These are phyloP conservation scores for Borostomias antarcticus DNA, from an alignment of 2,797 vertebrate genomes.

Conservation along the genomic window DNA sequence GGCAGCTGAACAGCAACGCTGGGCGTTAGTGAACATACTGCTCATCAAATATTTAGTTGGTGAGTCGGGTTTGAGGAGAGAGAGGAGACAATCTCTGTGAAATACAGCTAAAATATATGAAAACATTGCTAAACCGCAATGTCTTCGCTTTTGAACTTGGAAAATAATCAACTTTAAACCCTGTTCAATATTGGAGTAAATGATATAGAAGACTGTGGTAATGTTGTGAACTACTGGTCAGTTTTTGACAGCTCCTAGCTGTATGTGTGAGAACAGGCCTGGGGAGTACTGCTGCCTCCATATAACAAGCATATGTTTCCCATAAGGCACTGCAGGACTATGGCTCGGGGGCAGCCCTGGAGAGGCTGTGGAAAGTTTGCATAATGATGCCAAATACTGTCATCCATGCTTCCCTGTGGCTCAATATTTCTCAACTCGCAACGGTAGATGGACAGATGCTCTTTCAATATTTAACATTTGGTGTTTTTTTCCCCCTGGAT, in stretches of 20 bases:
- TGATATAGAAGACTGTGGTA: too few species aligned
- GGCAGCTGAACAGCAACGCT: conserved; percentile 36
- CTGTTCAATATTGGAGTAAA: too few species aligned
- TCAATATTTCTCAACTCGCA: too few species aligned
- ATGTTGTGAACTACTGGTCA: too few species aligned
- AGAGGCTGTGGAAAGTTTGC: background rate
- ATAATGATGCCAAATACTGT: background rate
- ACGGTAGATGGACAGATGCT: too few species aligned
- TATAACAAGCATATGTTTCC: conserved; percentile 15
- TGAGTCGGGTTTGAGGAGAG: conserved; percentile 17
- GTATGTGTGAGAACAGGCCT: background rate
- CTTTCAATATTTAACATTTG: too few species aligned
- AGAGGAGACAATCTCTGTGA: background rate
- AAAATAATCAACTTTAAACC: too few species aligned
- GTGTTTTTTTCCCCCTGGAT: too few species aligned
- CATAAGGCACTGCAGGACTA: background rate
- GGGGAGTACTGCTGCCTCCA: background rate
- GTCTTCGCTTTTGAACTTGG: too few species aligned
- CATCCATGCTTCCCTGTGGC: too few species aligned
- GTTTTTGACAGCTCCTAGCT: too few species aligned
- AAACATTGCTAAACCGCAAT: too few species aligned
- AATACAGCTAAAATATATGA: background rate
- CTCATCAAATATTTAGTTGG: conserved; percentile 68
- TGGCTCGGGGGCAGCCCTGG: background rate
- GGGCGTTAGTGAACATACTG: conserved; percentile 60